Evolutionary conservation across 1,140 invertebrate genomes (phyloP), one percentile per base, ranked within the genome.

Genomic region (Theocolax elegans): DNA sequence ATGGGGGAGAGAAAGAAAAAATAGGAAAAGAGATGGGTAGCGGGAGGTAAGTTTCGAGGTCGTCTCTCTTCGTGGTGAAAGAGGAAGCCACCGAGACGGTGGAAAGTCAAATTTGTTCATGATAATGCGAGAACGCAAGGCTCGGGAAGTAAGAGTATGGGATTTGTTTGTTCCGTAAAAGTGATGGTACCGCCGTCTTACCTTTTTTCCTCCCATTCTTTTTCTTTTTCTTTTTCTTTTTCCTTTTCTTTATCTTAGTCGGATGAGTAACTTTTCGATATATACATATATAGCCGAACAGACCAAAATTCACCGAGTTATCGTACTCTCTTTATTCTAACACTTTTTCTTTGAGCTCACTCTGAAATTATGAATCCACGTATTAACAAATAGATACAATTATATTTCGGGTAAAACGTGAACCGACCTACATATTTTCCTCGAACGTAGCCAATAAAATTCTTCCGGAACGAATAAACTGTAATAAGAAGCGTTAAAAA

Each of bases 51-150:
- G 40, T 59, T 51, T 51, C 38, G 35, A 42, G 40, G 27, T 38
- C 38, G 35, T 40, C 51, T 35, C 7, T 44, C 13, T 8, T 31
- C 29, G 10, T 38, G 46, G 48, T n/a, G 40, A 40, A 13, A 21
- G 31, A 53, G 29, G 58, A 46, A 70, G 64, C 63, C 46, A 40
- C 44, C 40, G 56, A 56, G 71, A 42, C 42, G 31, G 51, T 59
- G 71, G 71, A 74, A 77, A 80, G 77, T 79, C 78, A 81, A 80
- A 81, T 81, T 80, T 80, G 75, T 74, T 79, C 76, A 77, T 79
- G 77, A 77, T 81, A 80, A 81, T 80, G 69, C 70, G 69, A 74
- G 76, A 78, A 29, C 12, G 21, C 35, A 13, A 67, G 49, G 35
- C 4, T 35, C 31, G 4, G 10, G 31, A 9, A 65, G n/a, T n/a